phyloP scores from a whole-genome alignment of 2,797 vertebrate species.

The Danionella dracula region DNA sequence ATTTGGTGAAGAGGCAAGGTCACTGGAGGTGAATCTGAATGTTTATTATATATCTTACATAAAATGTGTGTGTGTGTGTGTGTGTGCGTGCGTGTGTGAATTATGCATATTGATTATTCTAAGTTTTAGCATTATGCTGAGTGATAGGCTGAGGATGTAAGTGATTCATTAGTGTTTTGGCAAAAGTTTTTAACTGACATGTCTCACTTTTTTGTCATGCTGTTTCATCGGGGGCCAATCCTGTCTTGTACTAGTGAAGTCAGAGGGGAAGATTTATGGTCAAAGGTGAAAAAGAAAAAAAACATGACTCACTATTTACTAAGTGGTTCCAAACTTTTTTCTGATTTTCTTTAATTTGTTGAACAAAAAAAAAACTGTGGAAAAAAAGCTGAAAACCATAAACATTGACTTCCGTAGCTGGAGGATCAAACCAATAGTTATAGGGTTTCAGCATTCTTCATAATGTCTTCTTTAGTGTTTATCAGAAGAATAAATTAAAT shows the following conservation, averaged over 20 bases:
- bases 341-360: not conserved
- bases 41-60: not conserved
- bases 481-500: too few species aligned
- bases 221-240: constrained; percentile 28
- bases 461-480: too few species aligned
- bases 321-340: not conserved
- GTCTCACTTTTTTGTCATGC: constrained; percentile 9
- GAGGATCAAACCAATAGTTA: too few species aligned
- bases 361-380: too few species aligned
- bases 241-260: constrained; percentile 4
- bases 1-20: constrained; percentile 18
- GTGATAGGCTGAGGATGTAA: not conserved
- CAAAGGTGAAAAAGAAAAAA: not conserved
- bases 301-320: not conserved
- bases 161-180: not conserved
- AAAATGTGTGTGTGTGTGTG: not conserved
- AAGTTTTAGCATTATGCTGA: not conserved
- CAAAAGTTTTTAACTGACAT: constrained; percentile 1
- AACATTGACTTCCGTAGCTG: too few species aligned
- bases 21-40: constrained; percentile 12
- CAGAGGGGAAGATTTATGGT: not conserved
- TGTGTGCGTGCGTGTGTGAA: not conserved
- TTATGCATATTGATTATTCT: not conserved
- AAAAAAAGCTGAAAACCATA: too few species aligned
- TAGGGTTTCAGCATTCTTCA: too few species aligned